These are phyloP conservation scores for Aptenodytes forsteri DNA, from an alignment of 2,113 vertebrate species.

Conservation along the genomic window DNA sequence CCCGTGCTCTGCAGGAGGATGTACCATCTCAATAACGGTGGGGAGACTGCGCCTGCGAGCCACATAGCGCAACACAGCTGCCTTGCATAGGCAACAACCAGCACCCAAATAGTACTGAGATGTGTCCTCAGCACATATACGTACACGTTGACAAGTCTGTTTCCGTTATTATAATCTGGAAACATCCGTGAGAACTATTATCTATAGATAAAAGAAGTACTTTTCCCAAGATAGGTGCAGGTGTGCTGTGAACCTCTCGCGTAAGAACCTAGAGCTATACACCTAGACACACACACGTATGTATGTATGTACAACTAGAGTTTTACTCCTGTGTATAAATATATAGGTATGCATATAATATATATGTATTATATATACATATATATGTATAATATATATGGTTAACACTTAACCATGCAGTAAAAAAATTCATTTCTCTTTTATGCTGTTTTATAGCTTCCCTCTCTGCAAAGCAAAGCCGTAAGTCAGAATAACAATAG, in stretches of 20 bases:
- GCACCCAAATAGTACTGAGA: no score
- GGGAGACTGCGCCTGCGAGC: fast-evolving
- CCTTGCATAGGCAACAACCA: not conserved
- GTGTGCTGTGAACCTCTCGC: not conserved
- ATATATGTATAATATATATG: not conserved
- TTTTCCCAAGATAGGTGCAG: not conserved
- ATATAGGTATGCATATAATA: not conserved
- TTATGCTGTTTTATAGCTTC: not conserved
- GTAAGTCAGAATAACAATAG: not conserved
- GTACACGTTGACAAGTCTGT: not conserved
- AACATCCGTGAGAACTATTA: not conserved
- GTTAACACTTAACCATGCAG: not conserved
- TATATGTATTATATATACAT: not conserved
- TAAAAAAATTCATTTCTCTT: not conserved
- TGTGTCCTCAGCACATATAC: not conserved
- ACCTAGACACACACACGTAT: not conserved
- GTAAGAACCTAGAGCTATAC: not conserved
- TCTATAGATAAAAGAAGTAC: not conserved
- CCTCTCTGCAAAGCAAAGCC: not conserved
- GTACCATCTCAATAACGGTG: not conserved
- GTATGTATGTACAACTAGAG: no score
- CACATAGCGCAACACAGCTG: not conserved
- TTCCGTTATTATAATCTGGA: not conserved
- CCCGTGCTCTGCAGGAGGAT: not conserved
- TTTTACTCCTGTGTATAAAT: not conserved